These are phyloP conservation scores for Drosophila subobscura DNA, from an alignment of 1,140 invertebrate species.

Conservation along the genomic window DNA sequence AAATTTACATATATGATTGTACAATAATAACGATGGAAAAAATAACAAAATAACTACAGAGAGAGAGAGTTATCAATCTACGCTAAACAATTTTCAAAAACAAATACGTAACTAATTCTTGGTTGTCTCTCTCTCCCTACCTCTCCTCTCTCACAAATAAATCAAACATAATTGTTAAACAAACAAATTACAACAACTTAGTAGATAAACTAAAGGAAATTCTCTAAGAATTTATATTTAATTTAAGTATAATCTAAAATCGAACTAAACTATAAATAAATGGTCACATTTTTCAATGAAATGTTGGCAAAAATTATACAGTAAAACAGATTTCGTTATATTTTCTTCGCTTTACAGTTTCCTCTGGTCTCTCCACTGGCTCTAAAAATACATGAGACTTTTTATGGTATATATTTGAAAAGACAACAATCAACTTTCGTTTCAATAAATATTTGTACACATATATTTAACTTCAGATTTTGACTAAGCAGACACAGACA, in stretches of 20 bases:
- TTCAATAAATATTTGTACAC: constrained; percentile 80
- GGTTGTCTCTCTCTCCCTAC: too few species aligned
- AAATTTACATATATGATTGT: constrained; percentile 41
- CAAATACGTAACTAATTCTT: constrained; percentile 45
- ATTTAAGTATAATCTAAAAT: constrained; percentile 10
- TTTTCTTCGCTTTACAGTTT: too few species aligned
- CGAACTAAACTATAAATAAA: constrained; percentile 1
- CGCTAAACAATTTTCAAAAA: constrained; percentile 50
- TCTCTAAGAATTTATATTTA: constrained; percentile 3
- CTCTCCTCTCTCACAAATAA: constrained; percentile 22
- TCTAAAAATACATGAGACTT: constrained; percentile 26
- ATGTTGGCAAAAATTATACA: too few species aligned
- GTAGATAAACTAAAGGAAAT: background rate
- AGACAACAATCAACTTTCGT: constrained; percentile 49
- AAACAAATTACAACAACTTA: constrained; percentile 27
- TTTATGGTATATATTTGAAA: constrained; percentile 24
- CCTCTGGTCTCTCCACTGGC: constrained; percentile 14
- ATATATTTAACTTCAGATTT: constrained; percentile 73
- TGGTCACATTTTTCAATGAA: too few species aligned
- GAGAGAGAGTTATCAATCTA: constrained; percentile 16
- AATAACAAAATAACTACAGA: constrained; percentile 16
- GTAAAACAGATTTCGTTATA: too few species aligned
- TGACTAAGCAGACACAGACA: constrained; percentile 59
- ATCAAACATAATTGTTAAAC: constrained; percentile 10
- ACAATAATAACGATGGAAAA: constrained; percentile 35